Percentiles rank a stretch among this genome's conserved stretches.
These are phyloP conservation scores for Galerucella nymphaeae DNA, from an alignment of 2,888 invertebrate species.

Conservation along the genomic window DNA sequence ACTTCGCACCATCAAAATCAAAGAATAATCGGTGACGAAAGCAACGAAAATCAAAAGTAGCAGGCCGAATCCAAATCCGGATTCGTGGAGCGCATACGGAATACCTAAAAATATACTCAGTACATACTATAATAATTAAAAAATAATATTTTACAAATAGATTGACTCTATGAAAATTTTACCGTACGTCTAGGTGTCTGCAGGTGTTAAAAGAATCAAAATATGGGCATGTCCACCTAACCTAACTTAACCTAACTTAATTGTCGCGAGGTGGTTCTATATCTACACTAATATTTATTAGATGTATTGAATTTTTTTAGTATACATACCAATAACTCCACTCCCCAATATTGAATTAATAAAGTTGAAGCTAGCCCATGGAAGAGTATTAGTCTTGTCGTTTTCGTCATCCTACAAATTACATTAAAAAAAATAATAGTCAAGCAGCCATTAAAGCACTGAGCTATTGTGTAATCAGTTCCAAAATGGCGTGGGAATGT, in stretches of 20 bases:
- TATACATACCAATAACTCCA: constrained; percentile 82
- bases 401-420: constrained; percentile 65
- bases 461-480: too few species aligned
- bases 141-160: neutral
- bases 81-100: constrained; percentile 83
- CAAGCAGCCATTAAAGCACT: too few species aligned
- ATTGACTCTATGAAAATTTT: too few species aligned
- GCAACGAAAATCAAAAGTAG: constrained; percentile 77
- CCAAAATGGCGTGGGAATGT: too few species aligned
- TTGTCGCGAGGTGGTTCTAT: too few species aligned
- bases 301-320: too few species aligned
- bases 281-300: too few species aligned
- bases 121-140: constrained; percentile 16
- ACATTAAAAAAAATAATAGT: neutral
- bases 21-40: constrained; percentile 82
- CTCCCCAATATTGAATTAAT: constrained; percentile 90
- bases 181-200: too few species aligned
- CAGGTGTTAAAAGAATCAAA: neutral
- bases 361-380: constrained; percentile 86
- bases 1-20: constrained; percentile 80
- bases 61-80: constrained; percentile 83
- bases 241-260: too few species aligned
- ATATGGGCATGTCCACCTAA: too few species aligned
- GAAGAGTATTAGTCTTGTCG: constrained; percentile 74
- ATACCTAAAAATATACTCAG: constrained; percentile 68